Percentiles rank a stretch among this genome's conserved stretches.
phyloP scores from a whole-genome alignment of 2,888 invertebrate genomes.

The Volucella inflata region DNA sequence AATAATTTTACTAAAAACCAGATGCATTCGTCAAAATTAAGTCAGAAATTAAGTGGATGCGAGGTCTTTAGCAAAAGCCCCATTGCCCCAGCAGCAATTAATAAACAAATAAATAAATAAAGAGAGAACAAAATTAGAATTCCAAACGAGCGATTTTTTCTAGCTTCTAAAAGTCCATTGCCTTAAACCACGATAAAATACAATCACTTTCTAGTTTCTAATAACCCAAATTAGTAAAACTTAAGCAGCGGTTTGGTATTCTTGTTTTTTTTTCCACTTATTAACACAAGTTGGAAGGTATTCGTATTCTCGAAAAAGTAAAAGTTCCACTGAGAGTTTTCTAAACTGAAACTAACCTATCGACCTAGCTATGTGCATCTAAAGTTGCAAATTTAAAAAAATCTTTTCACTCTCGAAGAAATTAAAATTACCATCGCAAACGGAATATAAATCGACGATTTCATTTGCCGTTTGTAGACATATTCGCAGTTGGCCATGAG shows the following conservation, averaged over 20 bases:
- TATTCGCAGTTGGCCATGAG: no score
- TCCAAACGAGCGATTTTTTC: no score
- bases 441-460: conserved; percentile 39
- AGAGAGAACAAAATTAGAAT: no score
- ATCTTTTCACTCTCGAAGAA: conserved; percentile 10
- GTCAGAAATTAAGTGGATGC: no score
- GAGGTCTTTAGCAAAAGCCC: no score
- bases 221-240: conserved; percentile 20
- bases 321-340: conserved; percentile 43
- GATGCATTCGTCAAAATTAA: no score
- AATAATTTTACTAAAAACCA: no score
- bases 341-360: conserved; percentile 33
- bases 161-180: not conserved
- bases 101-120: no score
- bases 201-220: conserved; percentile 54
- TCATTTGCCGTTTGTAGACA: no score
- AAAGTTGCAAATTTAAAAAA: not conserved
- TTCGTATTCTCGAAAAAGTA: conserved; percentile 27
- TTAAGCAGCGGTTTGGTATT: conserved; percentile 29
- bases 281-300: conserved; percentile 21
- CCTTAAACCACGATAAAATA: not conserved
- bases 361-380: conserved; percentile 3
- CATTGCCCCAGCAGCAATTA: no score
- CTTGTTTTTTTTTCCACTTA: conserved; percentile 11
- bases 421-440: conserved; percentile 30